Percentiles rank a stretch among this genome's conserved stretches.
Evolutionary conservation across 2,113 vertebrate species (phyloP).

Genomic region (Dicerorhinus sumatrensis): DNA sequence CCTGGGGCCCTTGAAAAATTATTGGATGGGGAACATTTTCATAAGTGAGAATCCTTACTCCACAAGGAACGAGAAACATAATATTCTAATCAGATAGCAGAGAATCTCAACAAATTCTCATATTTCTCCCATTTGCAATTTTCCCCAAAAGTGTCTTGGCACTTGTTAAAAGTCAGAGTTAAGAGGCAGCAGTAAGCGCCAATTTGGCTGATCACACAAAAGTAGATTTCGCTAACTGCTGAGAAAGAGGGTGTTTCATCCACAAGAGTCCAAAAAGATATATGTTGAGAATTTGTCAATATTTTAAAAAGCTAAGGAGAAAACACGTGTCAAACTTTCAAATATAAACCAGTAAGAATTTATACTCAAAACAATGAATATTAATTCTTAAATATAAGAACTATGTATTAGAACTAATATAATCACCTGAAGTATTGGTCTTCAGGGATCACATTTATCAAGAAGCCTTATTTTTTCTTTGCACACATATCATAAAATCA

Average conservation of each 20-base stretch:
- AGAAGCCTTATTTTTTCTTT: not conserved
- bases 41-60: conserved; percentile 67
- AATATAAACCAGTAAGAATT: not conserved
- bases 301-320: conserved; percentile 15
- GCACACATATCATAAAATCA: not conserved
- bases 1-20: conserved; percentile 60
- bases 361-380: conserved; percentile 11
- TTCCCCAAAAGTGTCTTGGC: conserved; percentile 48
- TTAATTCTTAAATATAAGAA: conserved; percentile 13
- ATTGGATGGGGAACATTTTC: conserved; percentile 55
- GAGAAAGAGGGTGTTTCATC: not conserved
- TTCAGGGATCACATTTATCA: not conserved
- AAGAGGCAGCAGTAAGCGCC: not conserved
- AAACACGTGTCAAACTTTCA: conserved; percentile 3
- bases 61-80: conserved; percentile 56
- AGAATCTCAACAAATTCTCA: conserved; percentile 48
- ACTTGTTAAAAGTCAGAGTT: conserved; percentile 63
- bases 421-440: not conserved
- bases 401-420: not conserved
- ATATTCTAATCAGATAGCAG: conserved; percentile 55
- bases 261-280: not conserved
- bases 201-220: conserved; percentile 15
- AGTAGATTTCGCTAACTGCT: not conserved
- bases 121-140: conserved; percentile 49
- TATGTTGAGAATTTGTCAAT: not conserved